Percentiles rank a stretch among this genome's conserved stretches.
Evolutionary conservation across 2,113 vertebrate species (phyloP).

Genomic region (Cyanoderma ruficeps): DNA sequence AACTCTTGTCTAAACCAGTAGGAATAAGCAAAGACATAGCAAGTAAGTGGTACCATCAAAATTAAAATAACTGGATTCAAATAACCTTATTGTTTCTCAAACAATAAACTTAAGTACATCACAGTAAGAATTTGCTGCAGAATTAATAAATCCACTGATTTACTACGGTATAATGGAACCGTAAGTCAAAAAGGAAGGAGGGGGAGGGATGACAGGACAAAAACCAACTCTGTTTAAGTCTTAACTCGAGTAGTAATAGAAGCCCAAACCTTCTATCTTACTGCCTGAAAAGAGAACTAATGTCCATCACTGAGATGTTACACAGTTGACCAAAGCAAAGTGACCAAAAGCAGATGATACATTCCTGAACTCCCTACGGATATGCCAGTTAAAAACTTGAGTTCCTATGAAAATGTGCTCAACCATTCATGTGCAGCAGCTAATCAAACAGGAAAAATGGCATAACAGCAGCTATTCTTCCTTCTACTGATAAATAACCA

Average conservation of each 20-base stretch:
- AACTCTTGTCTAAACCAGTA: neutral
- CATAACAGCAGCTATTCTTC: neutral
- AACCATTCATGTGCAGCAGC: neutral
- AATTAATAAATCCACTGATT: neutral
- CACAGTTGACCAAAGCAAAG: neutral
- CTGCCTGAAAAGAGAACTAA: neutral
- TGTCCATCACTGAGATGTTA: neutral
- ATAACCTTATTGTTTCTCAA: neutral
- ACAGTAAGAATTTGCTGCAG: neutral
- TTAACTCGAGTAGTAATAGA: neutral
- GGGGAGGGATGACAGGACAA: neutral
- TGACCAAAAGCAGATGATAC: neutral
- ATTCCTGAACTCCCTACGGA: neutral
- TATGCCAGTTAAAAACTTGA: neutral
- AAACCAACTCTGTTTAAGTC: neutral
- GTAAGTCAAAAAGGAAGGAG: rapidly evolving
- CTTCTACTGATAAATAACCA: neutral
- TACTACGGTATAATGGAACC: neutral
- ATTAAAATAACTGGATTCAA: neutral
- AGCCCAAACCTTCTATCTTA: neutral
- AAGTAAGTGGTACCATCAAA: neutral
- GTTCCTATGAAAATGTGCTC: neutral
- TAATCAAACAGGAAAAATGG: neutral
- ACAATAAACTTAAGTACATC: neutral
- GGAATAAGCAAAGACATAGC: neutral